Percentiles rank a stretch among this genome's conserved stretches.
Conservation (phyloP, 1,140 invertebrate genomes). For the Eriosoma lanigerum region DNA sequence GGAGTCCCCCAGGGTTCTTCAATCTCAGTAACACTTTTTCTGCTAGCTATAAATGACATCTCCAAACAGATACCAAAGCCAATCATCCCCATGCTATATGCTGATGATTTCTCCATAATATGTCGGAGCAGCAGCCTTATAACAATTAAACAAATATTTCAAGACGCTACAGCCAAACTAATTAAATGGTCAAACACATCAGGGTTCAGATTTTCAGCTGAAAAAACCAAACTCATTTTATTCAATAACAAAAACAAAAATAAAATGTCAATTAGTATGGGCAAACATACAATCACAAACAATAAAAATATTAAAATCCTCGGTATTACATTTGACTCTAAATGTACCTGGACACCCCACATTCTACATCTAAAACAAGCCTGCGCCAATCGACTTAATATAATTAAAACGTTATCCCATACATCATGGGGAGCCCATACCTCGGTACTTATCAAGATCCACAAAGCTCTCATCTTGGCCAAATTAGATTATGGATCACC, state of each 20-base stretch:
- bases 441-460: too few relatives aligned
- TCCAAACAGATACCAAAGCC: neutral
- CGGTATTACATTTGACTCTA: constrained; percentile 3
- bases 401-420: too few relatives aligned
- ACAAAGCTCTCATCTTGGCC: too few relatives aligned
- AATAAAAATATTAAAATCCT: constrained; percentile 17
- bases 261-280: constrained; percentile 10
- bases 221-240: constrained; percentile 16
- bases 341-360: too few relatives aligned
- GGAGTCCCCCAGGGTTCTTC: constrained; percentile 34
- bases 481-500: too few relatives aligned
- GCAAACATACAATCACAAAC: neutral
- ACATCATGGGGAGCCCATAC: too few relatives aligned
- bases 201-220: constrained; percentile 9
- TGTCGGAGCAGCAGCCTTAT: too few relatives aligned
- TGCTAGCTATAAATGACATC: constrained; percentile 39
- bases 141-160: too few relatives aligned
- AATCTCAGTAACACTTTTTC: constrained; percentile 28
- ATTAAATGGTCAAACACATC: neutral
- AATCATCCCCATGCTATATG: constrained; percentile 14
- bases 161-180: neutral
- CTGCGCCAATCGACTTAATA: too few relatives aligned
- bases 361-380: too few relatives aligned
- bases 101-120: too few relatives aligned
- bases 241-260: constrained; percentile 30